Percentiles rank a stretch among this genome's conserved stretches.
Conservation (phyloP, 1,140 invertebrate species). For the Leptopilina boulardi region DNA sequence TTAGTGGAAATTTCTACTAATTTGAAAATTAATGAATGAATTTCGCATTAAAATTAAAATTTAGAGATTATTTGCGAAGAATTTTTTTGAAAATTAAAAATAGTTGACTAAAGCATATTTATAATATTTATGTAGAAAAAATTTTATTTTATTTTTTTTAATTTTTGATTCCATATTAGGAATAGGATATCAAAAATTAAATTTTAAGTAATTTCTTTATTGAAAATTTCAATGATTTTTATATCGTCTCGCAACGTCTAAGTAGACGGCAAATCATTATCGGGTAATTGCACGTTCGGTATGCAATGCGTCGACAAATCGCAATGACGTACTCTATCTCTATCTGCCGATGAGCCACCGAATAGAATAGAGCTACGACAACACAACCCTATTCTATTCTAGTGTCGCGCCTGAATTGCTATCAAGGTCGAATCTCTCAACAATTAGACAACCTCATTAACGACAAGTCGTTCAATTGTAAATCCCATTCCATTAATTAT, state of each 20-base stretch:
- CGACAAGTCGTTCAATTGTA: neutral
- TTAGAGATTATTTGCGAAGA: too few species aligned
- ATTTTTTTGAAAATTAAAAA: too few species aligned
- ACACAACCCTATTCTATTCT: slow-evolving; percentile 45
- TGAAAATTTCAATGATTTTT: neutral
- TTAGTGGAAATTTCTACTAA: too few species aligned
- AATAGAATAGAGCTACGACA: slow-evolving; percentile 51
- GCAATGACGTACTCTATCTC: slow-evolving; percentile 39
- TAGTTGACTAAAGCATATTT: too few species aligned
- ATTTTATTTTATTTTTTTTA: too few species aligned
- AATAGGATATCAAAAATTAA: too few species aligned
- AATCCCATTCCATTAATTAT: neutral
- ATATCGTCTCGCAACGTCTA: neutral
- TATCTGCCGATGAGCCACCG: slow-evolving; percentile 46
- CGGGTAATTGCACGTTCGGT: slow-evolving; percentile 28
- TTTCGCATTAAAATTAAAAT: too few species aligned
- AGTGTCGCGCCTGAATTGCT: slow-evolving; percentile 50
- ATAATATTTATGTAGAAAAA: too few species aligned
- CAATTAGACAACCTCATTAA: slow-evolving; percentile 34
- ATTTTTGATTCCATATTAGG: too few species aligned
- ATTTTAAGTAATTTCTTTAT: neutral
- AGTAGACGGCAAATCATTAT: neutral
- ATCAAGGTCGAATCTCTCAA: slow-evolving; percentile 45
- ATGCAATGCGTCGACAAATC: slow-evolving; percentile 37
- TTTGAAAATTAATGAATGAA: too few species aligned